These are phyloP conservation scores for Silurus glanis DNA, from an alignment of 2,113 vertebrate genomes.

Conservation along the genomic window DNA sequence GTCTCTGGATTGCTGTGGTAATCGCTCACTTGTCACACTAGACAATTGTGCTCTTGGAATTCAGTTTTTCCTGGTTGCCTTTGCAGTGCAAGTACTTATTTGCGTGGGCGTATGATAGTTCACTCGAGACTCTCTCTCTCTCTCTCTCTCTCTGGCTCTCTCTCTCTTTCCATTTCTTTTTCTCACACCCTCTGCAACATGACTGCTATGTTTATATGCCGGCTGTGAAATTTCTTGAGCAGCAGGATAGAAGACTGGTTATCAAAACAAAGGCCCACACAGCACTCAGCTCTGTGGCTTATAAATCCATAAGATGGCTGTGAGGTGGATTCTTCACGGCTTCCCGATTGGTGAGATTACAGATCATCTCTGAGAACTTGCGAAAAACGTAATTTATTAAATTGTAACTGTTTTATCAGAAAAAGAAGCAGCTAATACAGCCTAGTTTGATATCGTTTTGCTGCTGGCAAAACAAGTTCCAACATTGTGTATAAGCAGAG, in stretches of 20 bases:
- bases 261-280: constrained; percentile 52
- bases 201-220: constrained; percentile 35
- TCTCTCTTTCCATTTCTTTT: constrained; percentile 24
- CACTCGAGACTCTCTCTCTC: constrained; percentile 25
- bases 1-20: constrained; percentile 7
- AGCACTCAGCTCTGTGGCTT: constrained; percentile 8
- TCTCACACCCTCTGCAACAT: constrained; percentile 36
- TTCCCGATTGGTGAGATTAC: neutral
- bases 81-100: constrained; percentile 35
- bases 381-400: neutral
- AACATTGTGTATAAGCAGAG: neutral
- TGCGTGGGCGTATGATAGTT: constrained; percentile 48
- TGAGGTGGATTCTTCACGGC: constrained; percentile 6
- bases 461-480: constrained; percentile 37
- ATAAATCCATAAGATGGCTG: constrained; percentile 9
- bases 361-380: neutral
- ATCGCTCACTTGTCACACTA: constrained; percentile 7
- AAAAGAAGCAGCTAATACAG: constrained; percentile 6
- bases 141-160: constrained; percentile 28
- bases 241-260: constrained; percentile 48
- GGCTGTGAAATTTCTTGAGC: constrained; percentile 52
- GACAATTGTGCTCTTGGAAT: constrained; percentile 30
- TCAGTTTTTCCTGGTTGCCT: constrained; percentile 26
- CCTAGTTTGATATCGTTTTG: constrained; percentile 9
- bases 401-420: neutral